Conservation (phyloP, 2,113 vertebrate species). For the Hemichromis elongatus region DNA sequence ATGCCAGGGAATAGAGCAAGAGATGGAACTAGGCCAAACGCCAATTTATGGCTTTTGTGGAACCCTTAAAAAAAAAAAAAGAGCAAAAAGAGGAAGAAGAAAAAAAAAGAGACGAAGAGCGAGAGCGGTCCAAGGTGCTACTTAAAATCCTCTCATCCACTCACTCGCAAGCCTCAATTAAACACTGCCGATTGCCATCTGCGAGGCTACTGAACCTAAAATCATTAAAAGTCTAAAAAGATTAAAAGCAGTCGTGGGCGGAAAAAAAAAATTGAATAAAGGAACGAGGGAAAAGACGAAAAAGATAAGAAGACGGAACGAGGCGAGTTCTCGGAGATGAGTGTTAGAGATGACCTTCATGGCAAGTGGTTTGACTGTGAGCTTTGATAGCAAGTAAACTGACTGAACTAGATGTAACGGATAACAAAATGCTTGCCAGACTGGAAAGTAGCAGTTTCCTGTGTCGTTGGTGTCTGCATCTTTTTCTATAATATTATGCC, state of each 20-base stretch:
- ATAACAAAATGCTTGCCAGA: neutral
- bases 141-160: conserved; percentile 26
- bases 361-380: neutral
- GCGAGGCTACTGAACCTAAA: conserved; percentile 22
- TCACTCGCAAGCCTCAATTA: conserved; percentile 37
- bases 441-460: neutral
- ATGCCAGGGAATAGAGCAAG: neutral
- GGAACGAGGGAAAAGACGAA: neutral
- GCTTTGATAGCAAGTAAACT: neutral
- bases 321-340: neutral
- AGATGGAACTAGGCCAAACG: conserved; percentile 42
- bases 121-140: conserved; percentile 28
- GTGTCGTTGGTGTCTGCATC: neutral
- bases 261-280: neutral
- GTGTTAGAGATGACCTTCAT: neutral
- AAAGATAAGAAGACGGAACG: neutral
- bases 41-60: conserved; percentile 37
- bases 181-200: conserved; percentile 23
- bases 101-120: neutral
- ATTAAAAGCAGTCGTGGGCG: conserved; percentile 8
- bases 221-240: conserved; percentile 36
- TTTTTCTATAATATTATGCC: neutral
- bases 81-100: neutral
- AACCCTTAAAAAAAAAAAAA: neutral
- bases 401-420: neutral